phyloP scores from a whole-genome alignment of 2,113 vertebrate species.

The Cryptomyrus ogoouensis region DNA sequence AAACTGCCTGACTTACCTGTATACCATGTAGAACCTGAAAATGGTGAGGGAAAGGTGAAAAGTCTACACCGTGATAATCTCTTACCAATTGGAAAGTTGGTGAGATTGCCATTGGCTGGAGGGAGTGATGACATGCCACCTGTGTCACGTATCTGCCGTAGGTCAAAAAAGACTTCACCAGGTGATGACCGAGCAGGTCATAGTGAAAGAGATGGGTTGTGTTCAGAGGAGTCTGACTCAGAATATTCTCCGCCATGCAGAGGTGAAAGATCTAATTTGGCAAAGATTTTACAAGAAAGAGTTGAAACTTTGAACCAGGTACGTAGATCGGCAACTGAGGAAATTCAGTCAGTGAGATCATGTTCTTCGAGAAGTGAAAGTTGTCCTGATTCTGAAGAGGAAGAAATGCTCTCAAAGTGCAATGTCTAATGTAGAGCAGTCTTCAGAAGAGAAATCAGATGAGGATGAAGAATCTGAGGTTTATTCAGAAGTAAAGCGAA shows the following conservation, averaged over 20 bases:
- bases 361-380: not conserved
- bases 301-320: not conserved
- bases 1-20: not conserved
- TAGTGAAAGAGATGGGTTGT: too few relatives aligned
- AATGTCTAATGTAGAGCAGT: too few relatives aligned
- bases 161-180: not conserved
- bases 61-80: slow-evolving; percentile 1
- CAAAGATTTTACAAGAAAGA: not conserved
- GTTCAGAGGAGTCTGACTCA: too few relatives aligned
- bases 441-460: too few relatives aligned
- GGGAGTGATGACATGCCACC: not conserved
- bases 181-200: not conserved
- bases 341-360: not conserved
- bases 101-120: not conserved
- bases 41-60: not conserved
- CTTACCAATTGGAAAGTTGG: not conserved
- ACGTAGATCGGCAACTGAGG: not conserved
- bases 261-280: too few relatives aligned
- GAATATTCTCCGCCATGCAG: too few relatives aligned
- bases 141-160: not conserved
- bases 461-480: too few relatives aligned
- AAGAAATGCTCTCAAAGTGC: too few relatives aligned
- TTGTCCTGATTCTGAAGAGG: not conserved
- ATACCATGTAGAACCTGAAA: not conserved
- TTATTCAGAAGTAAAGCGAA: too few relatives aligned